Conservation (phyloP, 2,888 invertebrate species). For the Agrotis ipsilon region DNA sequence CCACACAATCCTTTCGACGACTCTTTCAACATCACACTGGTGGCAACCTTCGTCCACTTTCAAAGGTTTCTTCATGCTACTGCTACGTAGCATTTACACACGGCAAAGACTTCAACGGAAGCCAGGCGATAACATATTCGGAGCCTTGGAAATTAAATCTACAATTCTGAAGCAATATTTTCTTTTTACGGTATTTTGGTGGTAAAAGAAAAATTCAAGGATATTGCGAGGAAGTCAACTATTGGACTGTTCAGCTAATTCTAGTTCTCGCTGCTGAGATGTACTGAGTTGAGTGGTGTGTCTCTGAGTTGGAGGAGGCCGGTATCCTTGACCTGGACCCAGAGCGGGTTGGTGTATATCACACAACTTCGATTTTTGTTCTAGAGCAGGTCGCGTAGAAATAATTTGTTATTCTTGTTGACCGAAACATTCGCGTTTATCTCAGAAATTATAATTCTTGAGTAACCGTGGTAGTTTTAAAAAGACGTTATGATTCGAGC, state of each 20-base stretch:
- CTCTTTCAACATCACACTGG: constrained; percentile 25
- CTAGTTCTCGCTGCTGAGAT: too few species aligned
- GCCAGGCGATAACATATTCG: constrained; percentile 49
- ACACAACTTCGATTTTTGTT: too few species aligned
- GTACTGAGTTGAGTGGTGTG: too few species aligned
- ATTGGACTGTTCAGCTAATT: too few species aligned
- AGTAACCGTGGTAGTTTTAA: too few species aligned
- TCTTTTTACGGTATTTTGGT: background rate
- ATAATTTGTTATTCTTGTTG: too few species aligned
- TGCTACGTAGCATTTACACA: constrained; percentile 39
- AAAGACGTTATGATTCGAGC: too few species aligned
- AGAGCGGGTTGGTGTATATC: too few species aligned
- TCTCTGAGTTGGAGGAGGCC: too few species aligned
- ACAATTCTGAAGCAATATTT: constrained; percentile 14
- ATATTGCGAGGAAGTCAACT: background rate
- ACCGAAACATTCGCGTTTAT: constrained; percentile 4
- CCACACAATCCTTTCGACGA: constrained; percentile 25
- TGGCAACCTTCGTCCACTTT: constrained; percentile 54
- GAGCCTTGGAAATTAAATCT: constrained; percentile 40
- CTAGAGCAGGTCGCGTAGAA: too few species aligned
- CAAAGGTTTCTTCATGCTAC: constrained; percentile 59
- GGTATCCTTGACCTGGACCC: too few species aligned
- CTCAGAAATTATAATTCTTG: constrained; percentile 23
- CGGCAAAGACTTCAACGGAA: constrained; percentile 47
- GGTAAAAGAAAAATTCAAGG: background rate